Evolutionary conservation across 2,888 invertebrate species (phyloP).

Genomic region (Muschampia plurimacula): DNA sequence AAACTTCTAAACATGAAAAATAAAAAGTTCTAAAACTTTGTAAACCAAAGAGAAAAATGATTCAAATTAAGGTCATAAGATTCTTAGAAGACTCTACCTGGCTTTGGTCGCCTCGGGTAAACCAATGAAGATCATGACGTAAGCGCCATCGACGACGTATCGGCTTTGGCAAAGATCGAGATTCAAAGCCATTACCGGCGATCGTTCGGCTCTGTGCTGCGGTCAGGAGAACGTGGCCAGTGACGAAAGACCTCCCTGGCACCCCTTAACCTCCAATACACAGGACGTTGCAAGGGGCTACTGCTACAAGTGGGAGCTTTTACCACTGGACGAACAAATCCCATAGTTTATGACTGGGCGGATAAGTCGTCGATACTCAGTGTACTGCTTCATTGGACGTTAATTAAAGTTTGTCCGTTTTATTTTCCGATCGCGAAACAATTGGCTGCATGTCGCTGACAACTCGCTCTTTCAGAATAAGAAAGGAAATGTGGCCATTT

Average conservation of each 20-base stretch:
- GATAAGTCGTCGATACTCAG: constrained; percentile 35
- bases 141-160: constrained; percentile 15
- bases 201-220: constrained; percentile 30
- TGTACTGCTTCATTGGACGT: constrained; percentile 37
- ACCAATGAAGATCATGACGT: constrained; percentile 16
- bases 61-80: constrained; percentile 1
- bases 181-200: constrained; percentile 32
- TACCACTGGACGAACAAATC: constrained; percentile 21
- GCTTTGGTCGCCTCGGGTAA: not conserved
- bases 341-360: constrained; percentile 32
- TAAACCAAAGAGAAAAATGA: not conserved
- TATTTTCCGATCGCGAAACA: constrained; percentile 27
- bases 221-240: constrained; percentile 30
- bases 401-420: constrained; percentile 37
- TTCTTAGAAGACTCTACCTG: constrained; percentile 1
- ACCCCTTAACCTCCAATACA: not conserved
- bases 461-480: constrained; percentile 6
- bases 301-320: not conserved
- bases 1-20: constrained; percentile 6
- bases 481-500: constrained; percentile 23
- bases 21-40: not conserved
- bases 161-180: constrained; percentile 29
- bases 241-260: not conserved
- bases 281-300: not conserved
- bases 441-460: constrained; percentile 33